Conservation (phyloP, 1,140 invertebrate genomes). For the Apis dorsata region DNA sequence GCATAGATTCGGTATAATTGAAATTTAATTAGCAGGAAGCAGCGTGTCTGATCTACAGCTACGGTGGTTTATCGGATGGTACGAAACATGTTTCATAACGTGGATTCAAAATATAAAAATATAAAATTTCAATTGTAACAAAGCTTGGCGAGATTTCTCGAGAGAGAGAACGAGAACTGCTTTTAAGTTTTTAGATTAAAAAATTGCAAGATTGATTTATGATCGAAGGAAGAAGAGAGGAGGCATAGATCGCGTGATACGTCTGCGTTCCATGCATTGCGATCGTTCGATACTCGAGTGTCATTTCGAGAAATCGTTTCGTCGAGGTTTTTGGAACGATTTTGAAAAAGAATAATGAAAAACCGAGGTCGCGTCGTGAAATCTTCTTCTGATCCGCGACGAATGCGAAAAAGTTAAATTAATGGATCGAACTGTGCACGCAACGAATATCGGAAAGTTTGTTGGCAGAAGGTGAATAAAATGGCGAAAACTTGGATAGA, state of each 20-base stretch:
- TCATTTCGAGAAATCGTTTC: background rate
- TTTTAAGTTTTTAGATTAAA: background rate
- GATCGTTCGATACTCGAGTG: background rate
- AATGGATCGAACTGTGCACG: too few species aligned
- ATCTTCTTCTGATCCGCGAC: too few species aligned
- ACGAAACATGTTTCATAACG: background rate
- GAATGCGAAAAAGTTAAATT: background rate
- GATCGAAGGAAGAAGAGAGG: background rate
- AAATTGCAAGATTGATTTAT: background rate
- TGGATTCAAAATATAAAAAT: too few species aligned
- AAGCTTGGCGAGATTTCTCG: too few species aligned
- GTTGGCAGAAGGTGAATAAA: background rate
- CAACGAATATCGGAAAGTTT: background rate
- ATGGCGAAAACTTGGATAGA: background rate
- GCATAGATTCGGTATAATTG: conserved; percentile 6
- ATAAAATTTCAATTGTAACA: background rate
- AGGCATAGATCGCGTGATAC: conserved; percentile 8
- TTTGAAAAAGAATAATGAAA: too few species aligned
- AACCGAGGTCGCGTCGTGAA: too few species aligned
- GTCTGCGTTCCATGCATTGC: background rate
- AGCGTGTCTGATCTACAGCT: background rate
- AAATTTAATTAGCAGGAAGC: conserved; percentile 24
- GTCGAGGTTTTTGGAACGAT: too few species aligned
- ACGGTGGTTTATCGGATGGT: background rate
- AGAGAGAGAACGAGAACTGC: too few species aligned